Base-by-base conservation (phyloP, 1,140 invertebrate species). In the Cydia splendana region DNA sequence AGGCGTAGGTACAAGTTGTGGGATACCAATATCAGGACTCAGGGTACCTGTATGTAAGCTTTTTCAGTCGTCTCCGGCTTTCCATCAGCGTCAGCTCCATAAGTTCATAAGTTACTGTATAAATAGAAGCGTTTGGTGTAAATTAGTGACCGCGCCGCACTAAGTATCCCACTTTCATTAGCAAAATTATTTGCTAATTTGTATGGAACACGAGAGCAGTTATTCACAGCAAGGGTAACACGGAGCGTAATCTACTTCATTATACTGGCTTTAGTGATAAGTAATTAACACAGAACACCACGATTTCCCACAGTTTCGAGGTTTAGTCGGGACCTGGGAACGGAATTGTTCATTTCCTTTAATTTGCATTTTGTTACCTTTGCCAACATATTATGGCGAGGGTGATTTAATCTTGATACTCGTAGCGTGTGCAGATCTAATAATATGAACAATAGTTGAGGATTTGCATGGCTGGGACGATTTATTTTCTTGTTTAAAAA, bases 121-220 rank as follows among this genome's bases (percentile, higher is more conserved):
- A 53, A 57, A 75, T 28, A 51, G 28, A 45, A 53, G 48, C 74
- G 6, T 75, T 53, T 15, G 53, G 45, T 75, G 79, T 82, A 82
- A 85, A 83, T 81, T 79, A 76, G 69, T 57, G 74, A 45, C 38
- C 76, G 74, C 73, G 10, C 78, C 62, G 81, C 9, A 79, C 82
- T 78, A 82, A 78, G 5, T 7, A 10, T 42, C 78, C 78, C 80
- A 87, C 83, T 83, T 87, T 84, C 81, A 87, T 89, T 87, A 88
- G 78, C 65, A 77, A 82, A 88, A 91, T 88, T 83, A 86, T 88
- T 89, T 83, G 87, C 82, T 88, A 88, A 90, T 88, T 90, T 87
- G 87, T 83, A 82, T 78, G 57, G 79, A 84, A 84, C 83, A 79
- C 81, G 76, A 80, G 77, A 77, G 76, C 82, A 78, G 79, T 75